phyloP scores from a whole-genome alignment of 2,888 invertebrate genomes.

The Xestia sexstrigata region DNA sequence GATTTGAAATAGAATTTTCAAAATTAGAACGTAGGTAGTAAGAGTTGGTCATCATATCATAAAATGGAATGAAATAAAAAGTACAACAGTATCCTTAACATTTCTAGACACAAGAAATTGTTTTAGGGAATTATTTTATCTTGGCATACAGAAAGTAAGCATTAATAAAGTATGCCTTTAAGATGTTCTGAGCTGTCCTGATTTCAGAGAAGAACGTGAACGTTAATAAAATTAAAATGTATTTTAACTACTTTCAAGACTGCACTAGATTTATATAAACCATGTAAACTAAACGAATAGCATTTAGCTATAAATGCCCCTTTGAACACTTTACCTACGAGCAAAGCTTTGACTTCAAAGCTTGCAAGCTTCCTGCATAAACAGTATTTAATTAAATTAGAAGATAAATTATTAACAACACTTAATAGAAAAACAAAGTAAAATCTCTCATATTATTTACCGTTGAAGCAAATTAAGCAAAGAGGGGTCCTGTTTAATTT shows the following conservation, averaged over 20 bases:
- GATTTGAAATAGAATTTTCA: neutral
- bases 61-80: neutral
- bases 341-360: neutral
- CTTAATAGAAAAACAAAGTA: neutral
- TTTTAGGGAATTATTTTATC: neutral
- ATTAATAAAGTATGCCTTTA: neutral
- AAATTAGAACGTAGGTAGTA: conserved; percentile 2
- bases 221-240: neutral
- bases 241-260: neutral
- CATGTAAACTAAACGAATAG: neutral
- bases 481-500: neutral
- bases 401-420: neutral
- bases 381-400: neutral
- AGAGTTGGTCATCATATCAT: no score
- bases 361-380: neutral
- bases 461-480: neutral
- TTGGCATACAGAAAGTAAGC: neutral
- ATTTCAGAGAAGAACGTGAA: no score
- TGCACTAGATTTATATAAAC: neutral
- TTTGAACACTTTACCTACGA: neutral
- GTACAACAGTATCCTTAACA: no score
- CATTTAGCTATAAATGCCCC: conserved; percentile 5
- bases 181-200: neutral
- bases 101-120: neutral
- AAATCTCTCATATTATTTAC: neutral